phyloP scores from a whole-genome alignment of 2,888 invertebrate genomes.

The Ethmia dodecea region DNA sequence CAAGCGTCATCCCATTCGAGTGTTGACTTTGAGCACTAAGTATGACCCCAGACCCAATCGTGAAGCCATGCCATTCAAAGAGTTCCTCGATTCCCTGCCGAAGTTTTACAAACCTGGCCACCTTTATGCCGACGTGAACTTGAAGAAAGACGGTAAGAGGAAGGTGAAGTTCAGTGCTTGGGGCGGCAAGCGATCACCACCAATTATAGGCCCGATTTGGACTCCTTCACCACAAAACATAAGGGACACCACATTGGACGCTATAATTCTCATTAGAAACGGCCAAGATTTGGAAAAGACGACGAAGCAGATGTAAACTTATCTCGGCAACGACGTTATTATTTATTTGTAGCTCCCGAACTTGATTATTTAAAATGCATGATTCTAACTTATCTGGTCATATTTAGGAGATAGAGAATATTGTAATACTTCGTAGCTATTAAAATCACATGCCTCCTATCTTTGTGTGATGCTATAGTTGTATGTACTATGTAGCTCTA shows the following conservation, averaged over 20 bases:
- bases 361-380: background rate
- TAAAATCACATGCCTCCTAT: no score
- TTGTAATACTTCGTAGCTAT: no score
- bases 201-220: slow-evolving; percentile 71
- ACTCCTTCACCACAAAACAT: slow-evolving; percentile 44
- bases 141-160: slow-evolving; percentile 66
- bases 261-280: slow-evolving; percentile 51
- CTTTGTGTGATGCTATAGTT: no score
- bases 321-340: slow-evolving; percentile 7
- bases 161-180: slow-evolving; percentile 70
- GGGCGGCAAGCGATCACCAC: slow-evolving; percentile 67
- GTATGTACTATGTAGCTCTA: no score
- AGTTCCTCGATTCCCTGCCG: slow-evolving; percentile 44
- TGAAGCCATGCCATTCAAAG: slow-evolving; percentile 54
- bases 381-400: background rate
- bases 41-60: slow-evolving; percentile 35
- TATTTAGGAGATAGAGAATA: slow-evolving; percentile 13
- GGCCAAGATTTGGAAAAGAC: slow-evolving; percentile 24
- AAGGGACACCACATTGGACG: slow-evolving; percentile 49
- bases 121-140: slow-evolving; percentile 52
- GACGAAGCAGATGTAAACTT: slow-evolving; percentile 22
- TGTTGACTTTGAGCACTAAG: slow-evolving; percentile 47
- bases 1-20: slow-evolving; percentile 54
- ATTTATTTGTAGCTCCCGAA: slow-evolving; percentile 8
- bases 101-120: slow-evolving; percentile 57